Conservation (phyloP, 1,140 invertebrate genomes). For the Cyclargus thomasi region DNA sequence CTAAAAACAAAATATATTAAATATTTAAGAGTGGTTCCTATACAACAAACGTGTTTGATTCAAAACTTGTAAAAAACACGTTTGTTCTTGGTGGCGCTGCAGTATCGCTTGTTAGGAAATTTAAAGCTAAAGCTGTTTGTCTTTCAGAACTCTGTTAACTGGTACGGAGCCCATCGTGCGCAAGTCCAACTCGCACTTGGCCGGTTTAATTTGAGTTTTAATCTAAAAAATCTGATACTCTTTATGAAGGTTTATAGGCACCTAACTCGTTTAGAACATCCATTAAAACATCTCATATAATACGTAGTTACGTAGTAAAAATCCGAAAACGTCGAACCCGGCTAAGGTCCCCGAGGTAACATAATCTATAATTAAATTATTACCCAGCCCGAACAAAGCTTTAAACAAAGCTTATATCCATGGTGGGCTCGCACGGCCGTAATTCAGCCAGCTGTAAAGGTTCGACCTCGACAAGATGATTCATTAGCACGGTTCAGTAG, state of each 20-base stretch:
- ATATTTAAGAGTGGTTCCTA: too few species aligned
- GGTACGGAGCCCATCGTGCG: too few species aligned
- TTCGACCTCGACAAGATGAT: conserved; percentile 34
- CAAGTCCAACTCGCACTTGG: too few species aligned
- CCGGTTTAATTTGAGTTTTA: too few species aligned
- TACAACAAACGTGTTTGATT: too few species aligned
- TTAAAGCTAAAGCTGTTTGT: too few species aligned
- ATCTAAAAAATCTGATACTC: too few species aligned
- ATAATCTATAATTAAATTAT: conserved; percentile 17
- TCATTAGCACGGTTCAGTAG: conserved; percentile 41
- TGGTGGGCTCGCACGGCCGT: neutral
- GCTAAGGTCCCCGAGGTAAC: neutral
- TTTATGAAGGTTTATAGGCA: neutral
- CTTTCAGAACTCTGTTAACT: too few species aligned
- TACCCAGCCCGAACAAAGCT: conserved; percentile 3
- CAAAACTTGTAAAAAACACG: too few species aligned
- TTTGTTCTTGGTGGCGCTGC: too few species aligned
- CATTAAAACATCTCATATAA: neutral
- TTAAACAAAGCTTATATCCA: conserved; percentile 13
- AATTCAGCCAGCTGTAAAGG: conserved; percentile 21
- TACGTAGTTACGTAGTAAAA: neutral
- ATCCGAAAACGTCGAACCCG: neutral
- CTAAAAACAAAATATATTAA: too few species aligned
- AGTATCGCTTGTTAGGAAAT: too few species aligned
- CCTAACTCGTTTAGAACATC: neutral